Base-by-base conservation (phyloP, 2,888 invertebrate species). In the Crossocerus cetratus region DNA sequence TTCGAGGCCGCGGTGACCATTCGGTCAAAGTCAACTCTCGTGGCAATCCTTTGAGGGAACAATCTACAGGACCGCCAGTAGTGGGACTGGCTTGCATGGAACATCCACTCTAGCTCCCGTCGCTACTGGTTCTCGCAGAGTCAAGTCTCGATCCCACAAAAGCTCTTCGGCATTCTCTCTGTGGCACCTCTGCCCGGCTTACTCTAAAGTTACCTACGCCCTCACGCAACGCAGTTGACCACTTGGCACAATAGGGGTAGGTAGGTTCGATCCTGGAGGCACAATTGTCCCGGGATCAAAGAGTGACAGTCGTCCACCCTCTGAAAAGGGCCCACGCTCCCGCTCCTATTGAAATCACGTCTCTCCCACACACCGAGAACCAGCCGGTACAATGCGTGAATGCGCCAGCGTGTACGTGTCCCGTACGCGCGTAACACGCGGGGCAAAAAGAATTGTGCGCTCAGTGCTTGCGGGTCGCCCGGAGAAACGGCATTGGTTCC, bases 401-500 rank as follows among this genome's bases (percentile, higher is more conserved):
- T n/a, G n/a, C n/a, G n/a, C n/a, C n/a, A n/a, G n/a, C n/a, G n/a
- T 69, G 49, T 49, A 49, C 16, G 49, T 49, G 16, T 32, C 49
- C 14, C 49, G 5, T 16, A 13, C 16, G 49, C 13, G 16, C 49
- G 49, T 49, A 14, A 49, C 4, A 49, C 49, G 16, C 49, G 2
- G 49, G 5, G 49, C 16, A 16, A 2, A 49, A 49, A 49, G 49
- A 16, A 49, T 49, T 11, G 32, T 32, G 32, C 0, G 8, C 32
- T 4, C 49, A n/a, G 49, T n/a, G 49, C 49, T 32, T 32, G 32
- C 32, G 3, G 16, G 0, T 49, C 49, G 49, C 16, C 49, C 49
- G 32, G 32, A 49, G 49, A 16, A 49, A 49, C 57, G 63, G 16
- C 65, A 49, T 57, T 59, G 72, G 82, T 87, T 87, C 86, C 86